Base-by-base conservation (phyloP, 2,888 invertebrate genomes). In the Acanthosepion pharaonis region DNA sequence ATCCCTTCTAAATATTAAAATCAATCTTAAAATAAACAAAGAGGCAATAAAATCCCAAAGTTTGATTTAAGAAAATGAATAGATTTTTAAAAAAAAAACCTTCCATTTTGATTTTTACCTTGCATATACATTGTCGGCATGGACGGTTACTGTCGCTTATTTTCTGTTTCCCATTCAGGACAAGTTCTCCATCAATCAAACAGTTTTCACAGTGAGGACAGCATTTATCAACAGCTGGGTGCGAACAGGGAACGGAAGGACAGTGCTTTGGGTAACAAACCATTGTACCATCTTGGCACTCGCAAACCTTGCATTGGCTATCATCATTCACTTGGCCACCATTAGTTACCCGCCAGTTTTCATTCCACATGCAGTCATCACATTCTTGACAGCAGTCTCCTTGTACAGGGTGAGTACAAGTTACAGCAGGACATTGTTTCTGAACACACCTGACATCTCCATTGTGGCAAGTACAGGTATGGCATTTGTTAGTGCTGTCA, bases 161-260 rank as follows among this genome's bases (percentile, higher is more conserved):
- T 18, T n/a, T 49, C 53, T 93, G 6, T 18, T 25, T 93, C 3
- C 96, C 96, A 95, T 96, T 96, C 53, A 94, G 94, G 94, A 96
- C 95, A 25, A 95, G 91, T 33, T 95, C 94, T 20, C 95, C 95
- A 91, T 96, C 95, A 64, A 95, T 95, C 94, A 95, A 94, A 95
- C 97, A 97, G 55, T 96, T 96, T 5, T 91, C 93, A 95, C 97
- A 97, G 18, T 92, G 95, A 23, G 96, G 96, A 95, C 96, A 97
- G 94, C 96, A 97, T 53, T 95, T 95, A 5, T 95, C 95, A 2
- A 91, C 95, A 15, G 95, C 95, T 11, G 96, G 96, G 95, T 96
- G 95, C 18, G 94, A 94, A 95, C 96, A 97, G 25, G 94, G 59
- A 11, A 95, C 95, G 6, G 95, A 91, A 6, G 95, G 96, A 94